A percentile compares a stretch with the other conserved stretches of the same genome.
These are phyloP conservation scores for Trididemnum nubilum DNA, from an alignment of 23 tunicate species.

Conservation along the genomic window DNA sequence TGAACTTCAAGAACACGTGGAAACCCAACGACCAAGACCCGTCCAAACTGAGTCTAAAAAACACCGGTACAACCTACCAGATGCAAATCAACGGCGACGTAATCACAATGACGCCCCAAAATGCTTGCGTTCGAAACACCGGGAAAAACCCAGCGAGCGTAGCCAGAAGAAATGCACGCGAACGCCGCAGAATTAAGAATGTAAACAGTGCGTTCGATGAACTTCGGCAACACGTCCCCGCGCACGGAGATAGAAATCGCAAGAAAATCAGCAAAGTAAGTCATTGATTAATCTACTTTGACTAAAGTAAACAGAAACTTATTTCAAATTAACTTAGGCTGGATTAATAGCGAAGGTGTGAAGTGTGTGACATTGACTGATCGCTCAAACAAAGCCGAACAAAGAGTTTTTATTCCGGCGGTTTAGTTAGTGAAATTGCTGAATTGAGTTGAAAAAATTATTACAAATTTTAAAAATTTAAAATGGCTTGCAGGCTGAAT, in stretches of 20 bases:
- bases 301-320: not conserved
- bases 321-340: too few relatives aligned
- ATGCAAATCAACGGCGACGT: conserved; percentile 24
- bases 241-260: conserved; percentile 60
- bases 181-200: conserved; percentile 77
- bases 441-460: too few relatives aligned
- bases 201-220: conserved; percentile 93
- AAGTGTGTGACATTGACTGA: too few relatives aligned
- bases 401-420: too few relatives aligned
- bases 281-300: not conserved
- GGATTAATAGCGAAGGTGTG: too few relatives aligned
- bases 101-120: not conserved
- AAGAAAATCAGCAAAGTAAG: conserved; percentile 82
- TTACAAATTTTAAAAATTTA: too few relatives aligned
- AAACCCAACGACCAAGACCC: not conserved
- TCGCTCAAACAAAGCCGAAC: too few relatives aligned
- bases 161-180: conserved; percentile 86
- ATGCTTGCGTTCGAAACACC: not conserved
- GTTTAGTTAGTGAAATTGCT: too few relatives aligned
- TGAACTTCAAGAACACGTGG: not conserved
- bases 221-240: conserved; percentile 86
- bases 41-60: too few relatives aligned
- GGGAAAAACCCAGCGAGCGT: conserved; percentile 85
- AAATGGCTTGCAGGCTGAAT: too few relatives aligned
- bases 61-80: not conserved